phyloP scores from a whole-genome alignment of 1,140 invertebrate genomes.

The Aphaenogaster rudis region DNA sequence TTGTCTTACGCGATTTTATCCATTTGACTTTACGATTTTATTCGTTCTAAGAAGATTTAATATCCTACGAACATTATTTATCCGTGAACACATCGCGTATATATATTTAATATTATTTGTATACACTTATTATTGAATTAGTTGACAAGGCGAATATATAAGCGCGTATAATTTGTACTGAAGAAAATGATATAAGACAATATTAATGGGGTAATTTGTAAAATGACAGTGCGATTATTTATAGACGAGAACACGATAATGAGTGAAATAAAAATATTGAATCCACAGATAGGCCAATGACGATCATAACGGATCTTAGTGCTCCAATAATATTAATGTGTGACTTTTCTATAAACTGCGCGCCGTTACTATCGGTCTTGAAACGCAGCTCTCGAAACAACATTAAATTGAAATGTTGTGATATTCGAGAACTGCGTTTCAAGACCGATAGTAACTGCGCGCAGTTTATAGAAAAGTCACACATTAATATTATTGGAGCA shows the following conservation, averaged over 20 bases:
- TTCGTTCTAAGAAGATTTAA: conserved; percentile 12
- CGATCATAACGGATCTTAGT: too few species aligned
- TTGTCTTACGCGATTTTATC: conserved; percentile 35
- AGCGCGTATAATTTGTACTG: conserved; percentile 16
- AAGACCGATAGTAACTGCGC: too few species aligned
- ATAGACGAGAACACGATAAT: not conserved
- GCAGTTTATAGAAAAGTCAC: too few species aligned
- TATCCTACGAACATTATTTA: conserved; percentile 30
- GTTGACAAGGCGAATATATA: conserved; percentile 13
- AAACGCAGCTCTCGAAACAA: too few species aligned
- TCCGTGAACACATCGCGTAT: not conserved
- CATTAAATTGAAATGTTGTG: too few species aligned
- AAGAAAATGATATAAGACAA: conserved; percentile 36
- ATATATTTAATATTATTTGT: conserved; percentile 28
- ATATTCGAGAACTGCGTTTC: too few species aligned
- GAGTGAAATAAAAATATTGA: not conserved
- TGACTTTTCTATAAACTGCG: too few species aligned
- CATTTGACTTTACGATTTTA: conserved; percentile 1
- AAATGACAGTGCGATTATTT: conserved; percentile 29
- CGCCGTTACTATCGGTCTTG: too few species aligned
- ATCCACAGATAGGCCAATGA: too few species aligned
- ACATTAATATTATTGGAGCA: too few species aligned
- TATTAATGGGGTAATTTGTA: conserved; percentile 30
- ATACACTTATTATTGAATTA: conserved; percentile 36
- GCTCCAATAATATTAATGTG: too few species aligned